These are phyloP conservation scores for Uloborus diversus DNA, from an alignment of 1,140 invertebrate species.

Conservation along the genomic window DNA sequence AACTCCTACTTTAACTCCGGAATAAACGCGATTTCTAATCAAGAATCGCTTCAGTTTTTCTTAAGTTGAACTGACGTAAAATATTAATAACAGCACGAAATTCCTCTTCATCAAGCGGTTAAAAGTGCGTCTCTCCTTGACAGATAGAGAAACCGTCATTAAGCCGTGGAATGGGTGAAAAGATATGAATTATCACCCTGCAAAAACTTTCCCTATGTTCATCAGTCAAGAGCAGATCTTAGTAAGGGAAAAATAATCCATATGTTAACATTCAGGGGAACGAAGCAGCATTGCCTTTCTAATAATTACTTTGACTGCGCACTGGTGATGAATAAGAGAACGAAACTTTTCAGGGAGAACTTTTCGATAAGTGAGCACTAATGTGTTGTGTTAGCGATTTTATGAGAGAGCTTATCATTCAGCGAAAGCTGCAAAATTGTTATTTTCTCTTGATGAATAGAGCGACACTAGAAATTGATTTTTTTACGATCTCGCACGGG, in stretches of 20 bases:
- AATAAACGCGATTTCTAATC: constrained; percentile 31
- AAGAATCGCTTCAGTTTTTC: constrained; percentile 6
- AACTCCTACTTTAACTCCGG: constrained; percentile 41
- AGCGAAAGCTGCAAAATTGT: constrained; percentile 36
- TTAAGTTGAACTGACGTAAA: constrained; percentile 8
- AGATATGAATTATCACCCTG: constrained; percentile 32
- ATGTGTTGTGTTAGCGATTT: constrained; percentile 53
- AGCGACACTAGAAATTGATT: constrained; percentile 9
- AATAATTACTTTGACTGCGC: constrained; percentile 52
- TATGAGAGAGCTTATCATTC: constrained; percentile 34
- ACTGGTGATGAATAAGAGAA: constrained; percentile 44
- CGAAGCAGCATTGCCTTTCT: constrained; percentile 36
- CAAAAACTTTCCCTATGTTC: constrained; percentile 36
- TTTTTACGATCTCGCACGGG: neutral
- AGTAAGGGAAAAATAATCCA: constrained; percentile 41
- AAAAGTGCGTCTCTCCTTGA: neutral
- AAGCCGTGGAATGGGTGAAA: constrained; percentile 37
- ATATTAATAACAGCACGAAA: constrained; percentile 45
- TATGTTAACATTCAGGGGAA: constrained; percentile 50
- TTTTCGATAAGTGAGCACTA: constrained; percentile 46
- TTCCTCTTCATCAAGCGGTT: constrained; percentile 35
- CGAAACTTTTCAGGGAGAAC: constrained; percentile 20
- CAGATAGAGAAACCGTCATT: constrained; percentile 43
- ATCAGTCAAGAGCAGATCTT: constrained; percentile 32
- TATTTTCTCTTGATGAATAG: constrained; percentile 50